phyloP scores from a whole-genome alignment of 2,113 vertebrate species.

The Salvelinus fontinalis region DNA sequence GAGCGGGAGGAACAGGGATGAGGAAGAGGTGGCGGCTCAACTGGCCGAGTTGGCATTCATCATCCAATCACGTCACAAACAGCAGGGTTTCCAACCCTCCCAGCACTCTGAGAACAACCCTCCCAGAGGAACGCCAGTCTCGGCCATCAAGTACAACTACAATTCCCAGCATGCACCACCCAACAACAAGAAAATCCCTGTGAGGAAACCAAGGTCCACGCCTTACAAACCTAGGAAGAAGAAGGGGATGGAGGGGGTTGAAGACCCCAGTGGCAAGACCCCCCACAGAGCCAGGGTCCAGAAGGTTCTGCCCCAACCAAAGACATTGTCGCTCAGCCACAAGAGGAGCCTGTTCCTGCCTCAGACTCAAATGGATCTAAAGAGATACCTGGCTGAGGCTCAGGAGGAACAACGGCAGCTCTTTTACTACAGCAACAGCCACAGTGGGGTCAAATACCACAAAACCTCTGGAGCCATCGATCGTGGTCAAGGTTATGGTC shows the following conservation, averaged over 20 bases:
- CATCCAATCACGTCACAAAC: conserved; percentile 82
- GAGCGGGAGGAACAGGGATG: conserved; percentile 82
- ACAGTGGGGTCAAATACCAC: conserved; percentile 45
- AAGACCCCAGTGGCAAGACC: conserved; percentile 74
- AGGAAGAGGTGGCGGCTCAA: conserved; percentile 92
- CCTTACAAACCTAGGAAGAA: conserved; percentile 84
- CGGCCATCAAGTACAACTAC: conserved; percentile 76
- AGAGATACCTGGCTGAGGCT: conserved; percentile 76
- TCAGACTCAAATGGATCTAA: conserved; percentile 87
- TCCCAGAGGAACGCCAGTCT: conserved; percentile 63
- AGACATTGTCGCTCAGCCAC: conserved; percentile 32
- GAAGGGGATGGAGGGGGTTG: conserved; percentile 70
- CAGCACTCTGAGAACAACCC: conserved; percentile 67
- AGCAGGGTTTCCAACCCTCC: conserved; percentile 14
- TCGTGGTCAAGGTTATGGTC: conserved; percentile 28
- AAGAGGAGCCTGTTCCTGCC: conserved; percentile 75
- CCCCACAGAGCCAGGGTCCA: conserved; percentile 73
- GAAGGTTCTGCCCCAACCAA: conserved; percentile 62
- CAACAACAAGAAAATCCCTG: conserved; percentile 76
- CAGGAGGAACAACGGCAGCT: conserved; percentile 72
- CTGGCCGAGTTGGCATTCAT: conserved; percentile 87
- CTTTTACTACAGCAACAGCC: conserved; percentile 47
- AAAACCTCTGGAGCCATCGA: conserved; percentile 27
- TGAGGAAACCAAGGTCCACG: conserved; percentile 77
- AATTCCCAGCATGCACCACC: conserved; percentile 65